Percentiles rank a stretch among this genome's conserved stretches.
Evolutionary conservation across 2,113 vertebrate species (phyloP).

Genomic region (Atlantisia rogersi): DNA sequence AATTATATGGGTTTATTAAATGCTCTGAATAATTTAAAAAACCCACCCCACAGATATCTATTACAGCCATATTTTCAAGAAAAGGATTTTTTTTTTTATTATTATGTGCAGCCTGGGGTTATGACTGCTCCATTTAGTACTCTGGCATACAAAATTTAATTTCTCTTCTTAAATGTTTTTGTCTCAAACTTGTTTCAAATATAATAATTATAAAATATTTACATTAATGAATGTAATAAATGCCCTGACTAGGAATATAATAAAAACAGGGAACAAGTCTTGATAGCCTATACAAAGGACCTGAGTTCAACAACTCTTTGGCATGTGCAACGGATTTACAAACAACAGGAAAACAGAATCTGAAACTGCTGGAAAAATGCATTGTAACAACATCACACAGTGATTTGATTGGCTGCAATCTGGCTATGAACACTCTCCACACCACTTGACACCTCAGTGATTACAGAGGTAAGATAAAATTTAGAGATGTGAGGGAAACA

Average conservation of each 20-base stretch:
- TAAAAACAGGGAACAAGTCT: not conserved
- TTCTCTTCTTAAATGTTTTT: not conserved
- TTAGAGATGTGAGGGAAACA: not conserved
- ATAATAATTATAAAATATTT: not conserved
- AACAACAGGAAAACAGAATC: not conserved
- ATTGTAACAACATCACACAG: rapidly evolving
- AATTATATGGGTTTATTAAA: constrained; percentile 10
- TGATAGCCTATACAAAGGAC: not conserved
- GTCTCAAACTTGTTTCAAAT: not conserved
- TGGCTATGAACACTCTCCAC: not conserved
- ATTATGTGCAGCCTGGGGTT: not conserved
- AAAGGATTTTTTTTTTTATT: not conserved
- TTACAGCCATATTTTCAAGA: not conserved
- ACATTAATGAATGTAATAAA: no score
- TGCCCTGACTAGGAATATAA: not conserved
- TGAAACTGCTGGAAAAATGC: not conserved
- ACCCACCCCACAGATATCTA: rapidly evolving
- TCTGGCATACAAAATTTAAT: not conserved
- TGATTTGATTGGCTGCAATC: not conserved
- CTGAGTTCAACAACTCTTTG: not conserved
- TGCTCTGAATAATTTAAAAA: not conserved
- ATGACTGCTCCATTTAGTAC: not conserved
- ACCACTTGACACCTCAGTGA: rapidly evolving
- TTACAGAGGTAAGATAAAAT: not conserved
- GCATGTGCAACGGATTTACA: not conserved